Percentiles rank a stretch among this genome's conserved stretches.
Evolutionary conservation across 2,113 vertebrate genomes (phyloP).

Genomic region (Hypocryptadius cinnamomeus): DNA sequence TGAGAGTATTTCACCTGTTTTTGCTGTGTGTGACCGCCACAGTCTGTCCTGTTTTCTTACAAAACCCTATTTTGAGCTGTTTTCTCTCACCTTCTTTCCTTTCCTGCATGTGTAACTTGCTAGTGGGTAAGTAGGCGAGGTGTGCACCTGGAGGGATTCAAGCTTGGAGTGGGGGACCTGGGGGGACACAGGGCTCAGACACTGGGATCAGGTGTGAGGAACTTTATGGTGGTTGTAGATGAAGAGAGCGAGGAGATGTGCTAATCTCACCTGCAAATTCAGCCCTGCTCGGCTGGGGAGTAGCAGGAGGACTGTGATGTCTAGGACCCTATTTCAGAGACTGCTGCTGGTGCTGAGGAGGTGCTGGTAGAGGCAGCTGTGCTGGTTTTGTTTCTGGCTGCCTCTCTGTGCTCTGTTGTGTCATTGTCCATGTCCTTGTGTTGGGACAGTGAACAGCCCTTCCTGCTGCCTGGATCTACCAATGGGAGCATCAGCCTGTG

Average conservation of each 20-base stretch:
- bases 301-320: neutral
- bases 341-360: rapidly evolving
- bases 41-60: neutral
- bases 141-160: neutral
- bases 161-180: neutral
- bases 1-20: neutral
- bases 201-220: neutral
- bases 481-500: neutral
- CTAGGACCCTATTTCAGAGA: neutral
- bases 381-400: neutral
- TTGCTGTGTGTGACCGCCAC: neutral
- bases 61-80: neutral
- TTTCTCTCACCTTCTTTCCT: neutral
- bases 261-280: neutral
- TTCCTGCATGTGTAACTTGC: neutral
- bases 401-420: neutral
- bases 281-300: neutral
- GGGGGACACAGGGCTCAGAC: too few relatives aligned
- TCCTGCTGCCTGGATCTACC: neutral
- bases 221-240: neutral
- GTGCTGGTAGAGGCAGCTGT: neutral
- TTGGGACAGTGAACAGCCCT: neutral
- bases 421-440: neutral
- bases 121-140: too few relatives aligned
- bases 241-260: neutral